Percentiles rank a stretch among this genome's conserved stretches.
phyloP scores from a whole-genome alignment of 2,113 vertebrate genomes.

The Anhinga anhinga region DNA sequence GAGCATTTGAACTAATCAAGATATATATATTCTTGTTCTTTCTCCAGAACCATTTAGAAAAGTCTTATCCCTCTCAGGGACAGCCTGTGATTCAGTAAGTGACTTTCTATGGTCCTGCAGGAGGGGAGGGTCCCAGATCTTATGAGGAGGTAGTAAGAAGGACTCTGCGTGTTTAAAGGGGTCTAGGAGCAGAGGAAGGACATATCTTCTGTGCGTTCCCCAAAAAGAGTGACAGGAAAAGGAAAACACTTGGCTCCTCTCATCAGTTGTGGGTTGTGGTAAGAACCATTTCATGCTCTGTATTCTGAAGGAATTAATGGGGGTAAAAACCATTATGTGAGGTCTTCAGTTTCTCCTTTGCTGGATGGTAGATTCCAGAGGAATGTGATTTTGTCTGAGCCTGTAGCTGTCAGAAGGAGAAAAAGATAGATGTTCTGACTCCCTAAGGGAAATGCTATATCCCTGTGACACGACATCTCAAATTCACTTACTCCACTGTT shows the following conservation, averaged over 20 bases:
- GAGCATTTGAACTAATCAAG: not conserved
- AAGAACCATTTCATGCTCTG: not conserved
- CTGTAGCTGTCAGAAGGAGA: not conserved
- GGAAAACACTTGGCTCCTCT: not conserved
- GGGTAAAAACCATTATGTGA: not conserved
- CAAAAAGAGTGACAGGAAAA: not conserved
- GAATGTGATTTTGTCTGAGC: not conserved
- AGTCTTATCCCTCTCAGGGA: accelerated
- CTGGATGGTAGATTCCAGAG: not conserved
- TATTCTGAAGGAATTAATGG: not conserved
- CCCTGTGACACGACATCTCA: accelerated
- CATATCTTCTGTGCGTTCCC: accelerated
- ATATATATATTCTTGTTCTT: not conserved
- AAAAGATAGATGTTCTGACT: not conserved
- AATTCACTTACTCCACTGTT: not conserved
- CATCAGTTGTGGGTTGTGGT: not conserved
- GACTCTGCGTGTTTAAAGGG: not conserved
- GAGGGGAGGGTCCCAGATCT: not conserved
- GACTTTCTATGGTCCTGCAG: not conserved
- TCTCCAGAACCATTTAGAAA: not conserved
- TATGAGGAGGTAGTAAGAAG: not conserved
- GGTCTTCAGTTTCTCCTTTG: not conserved
- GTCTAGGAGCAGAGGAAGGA: not conserved
- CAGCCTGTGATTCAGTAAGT: not conserved
- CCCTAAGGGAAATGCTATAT: not conserved